Percentiles rank a stretch among this genome's conserved stretches.
Conservation (phyloP, 2,888 invertebrate genomes). For the Poecilus cupreus region DNA sequence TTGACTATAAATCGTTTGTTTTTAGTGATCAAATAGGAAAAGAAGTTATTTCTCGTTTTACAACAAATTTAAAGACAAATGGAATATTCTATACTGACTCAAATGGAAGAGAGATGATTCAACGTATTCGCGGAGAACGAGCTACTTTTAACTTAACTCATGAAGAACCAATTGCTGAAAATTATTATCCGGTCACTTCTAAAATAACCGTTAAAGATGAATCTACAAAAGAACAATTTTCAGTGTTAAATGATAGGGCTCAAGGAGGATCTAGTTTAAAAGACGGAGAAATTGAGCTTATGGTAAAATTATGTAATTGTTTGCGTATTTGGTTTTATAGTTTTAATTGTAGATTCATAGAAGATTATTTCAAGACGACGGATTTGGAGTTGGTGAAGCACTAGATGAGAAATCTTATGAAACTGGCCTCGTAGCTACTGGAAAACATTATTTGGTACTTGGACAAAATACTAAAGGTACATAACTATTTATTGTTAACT, state of each 20-base stretch:
- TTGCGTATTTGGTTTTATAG: neutral
- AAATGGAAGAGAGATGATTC: constrained; percentile 84
- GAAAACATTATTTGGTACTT: constrained; percentile 76
- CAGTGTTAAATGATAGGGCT: constrained; percentile 77
- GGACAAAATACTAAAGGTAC: constrained; percentile 66
- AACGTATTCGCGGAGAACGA: constrained; percentile 76
- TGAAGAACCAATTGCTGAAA: constrained; percentile 78
- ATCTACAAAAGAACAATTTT: constrained; percentile 72
- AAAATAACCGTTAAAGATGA: constrained; percentile 76
- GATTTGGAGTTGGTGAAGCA: constrained; percentile 91
- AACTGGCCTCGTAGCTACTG: constrained; percentile 79
- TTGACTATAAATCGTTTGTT: neutral
- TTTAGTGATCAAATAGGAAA: constrained; percentile 75
- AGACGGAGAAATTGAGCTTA: constrained; percentile 79
- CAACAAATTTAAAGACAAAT: constrained; percentile 75
- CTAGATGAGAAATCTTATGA: constrained; percentile 85
- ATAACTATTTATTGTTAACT: neutral
- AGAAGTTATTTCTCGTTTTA: constrained; percentile 82
- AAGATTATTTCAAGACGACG: constrained; percentile 87
- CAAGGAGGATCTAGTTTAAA: constrained; percentile 78
- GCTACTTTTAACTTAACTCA: constrained; percentile 75
- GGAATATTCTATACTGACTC: constrained; percentile 85
- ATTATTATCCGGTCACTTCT: constrained; percentile 86
- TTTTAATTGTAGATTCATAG: constrained; percentile 80
- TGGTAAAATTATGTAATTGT: constrained; percentile 74